Evolutionary conservation across 1,140 invertebrate species (phyloP), one percentile per base, ranked within the genome.

Genomic region (Caligus rogercresseyi): DNA sequence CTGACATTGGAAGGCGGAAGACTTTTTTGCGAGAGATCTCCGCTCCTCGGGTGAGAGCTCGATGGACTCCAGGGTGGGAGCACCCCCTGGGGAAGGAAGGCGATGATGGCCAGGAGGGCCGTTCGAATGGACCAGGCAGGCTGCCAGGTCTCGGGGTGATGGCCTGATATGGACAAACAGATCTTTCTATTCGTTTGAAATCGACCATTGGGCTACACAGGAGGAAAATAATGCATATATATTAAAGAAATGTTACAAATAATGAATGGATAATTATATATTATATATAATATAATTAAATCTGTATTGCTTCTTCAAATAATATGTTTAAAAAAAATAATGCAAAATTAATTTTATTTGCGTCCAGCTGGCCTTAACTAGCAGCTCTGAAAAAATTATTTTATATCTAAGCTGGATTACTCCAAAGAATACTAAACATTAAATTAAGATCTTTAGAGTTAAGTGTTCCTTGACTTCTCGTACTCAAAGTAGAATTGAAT

Each of bases 91-190:
- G 89, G 89, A 88, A 97, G 92, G 72, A 96, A 96, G 11, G 86
- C 86, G 67, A 95, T 93, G 19, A 97, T 77, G 19, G 91, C 92
- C 54, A 95, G 73, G 25, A 96, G 73, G 25, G 91, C 91, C 54
- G 92, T 97, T 63, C 92, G 78, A 65, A 96, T 92, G 53, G 89
- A 93, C 92, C 91, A 96, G 15, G 87, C 91, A 53, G 91, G 91
- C 69, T 91, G 87, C 92, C 92, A 97, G 15, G 88, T 91, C 74
- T 96, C 92, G 15, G 92, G 92, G 75, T 97, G 92, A 76, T 94
- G 83, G n/a, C 89, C 89, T 67, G 90, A 95, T 68, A 97, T 97
- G 66, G 87, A 93, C 52, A 97, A 75, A 73, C 92, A 97, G 70
- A 97, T 94, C 74, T 96, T 95, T 73, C 89, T 92, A 69, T 90